These are phyloP conservation scores for Cossypha dichroa DNA, from an alignment of 2,797 vertebrate species.

Conservation along the genomic window DNA sequence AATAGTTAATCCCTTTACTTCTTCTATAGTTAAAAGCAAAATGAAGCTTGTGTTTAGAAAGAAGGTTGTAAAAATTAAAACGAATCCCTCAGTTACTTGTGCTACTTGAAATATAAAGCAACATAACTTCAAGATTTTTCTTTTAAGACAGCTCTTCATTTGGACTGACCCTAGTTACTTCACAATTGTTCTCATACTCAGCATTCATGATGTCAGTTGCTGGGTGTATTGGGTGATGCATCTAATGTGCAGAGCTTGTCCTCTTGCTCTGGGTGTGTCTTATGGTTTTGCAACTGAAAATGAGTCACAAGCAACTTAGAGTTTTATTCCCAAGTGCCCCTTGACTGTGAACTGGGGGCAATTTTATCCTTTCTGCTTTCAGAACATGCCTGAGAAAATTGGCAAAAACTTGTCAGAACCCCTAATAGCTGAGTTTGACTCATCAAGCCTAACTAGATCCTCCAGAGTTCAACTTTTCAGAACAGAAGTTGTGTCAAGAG, in stretches of 20 bases:
- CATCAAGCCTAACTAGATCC: neutral
- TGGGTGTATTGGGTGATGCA: neutral
- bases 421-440: neutral
- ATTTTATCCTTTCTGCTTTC: neutral
- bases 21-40: neutral
- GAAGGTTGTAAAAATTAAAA: neutral
- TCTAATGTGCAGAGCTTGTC: neutral
- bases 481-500: neutral
- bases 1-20: neutral
- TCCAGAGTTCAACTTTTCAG: neutral
- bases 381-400: neutral
- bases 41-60: neutral
- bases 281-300: neutral
- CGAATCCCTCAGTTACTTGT: fast-evolving
- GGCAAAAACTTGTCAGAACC: neutral
- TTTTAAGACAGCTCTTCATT: neutral
- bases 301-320: neutral
- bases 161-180: neutral
- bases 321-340: neutral
- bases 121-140: neutral
- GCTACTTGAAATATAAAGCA: neutral
- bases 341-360: neutral
- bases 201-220: fast-evolving
- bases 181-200: neutral
- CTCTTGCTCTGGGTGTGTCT: neutral